Evolutionary conservation across 2,113 vertebrate species (phyloP).

Genomic region (Nothoprocta perdicaria): DNA sequence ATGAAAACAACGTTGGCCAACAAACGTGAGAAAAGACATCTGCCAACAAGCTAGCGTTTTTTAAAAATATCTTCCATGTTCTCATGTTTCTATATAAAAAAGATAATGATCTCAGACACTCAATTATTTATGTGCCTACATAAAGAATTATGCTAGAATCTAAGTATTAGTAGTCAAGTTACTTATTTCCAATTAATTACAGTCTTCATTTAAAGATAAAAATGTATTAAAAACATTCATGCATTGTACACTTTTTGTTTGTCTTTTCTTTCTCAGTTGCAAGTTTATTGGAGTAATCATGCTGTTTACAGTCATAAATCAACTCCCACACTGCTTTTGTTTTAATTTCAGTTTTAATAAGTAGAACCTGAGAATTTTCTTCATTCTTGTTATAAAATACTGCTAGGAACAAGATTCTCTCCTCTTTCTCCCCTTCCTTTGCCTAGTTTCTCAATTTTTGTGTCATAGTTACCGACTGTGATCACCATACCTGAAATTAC

Average conservation of each 20-base stretch:
- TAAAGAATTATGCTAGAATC: background rate
- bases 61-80: background rate
- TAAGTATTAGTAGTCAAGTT: background rate
- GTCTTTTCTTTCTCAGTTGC: background rate
- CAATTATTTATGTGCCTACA: background rate
- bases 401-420: background rate
- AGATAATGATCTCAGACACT: background rate
- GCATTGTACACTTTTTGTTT: background rate
- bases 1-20: background rate
- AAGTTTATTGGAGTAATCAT: background rate
- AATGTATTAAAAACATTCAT: background rate
- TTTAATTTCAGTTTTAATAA: background rate
- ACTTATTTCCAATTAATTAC: background rate
- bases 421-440: background rate
- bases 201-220: background rate
- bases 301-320: background rate
- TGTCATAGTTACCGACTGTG: fast-evolving
- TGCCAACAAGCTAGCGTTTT: background rate
- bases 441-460: background rate
- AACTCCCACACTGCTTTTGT: background rate
- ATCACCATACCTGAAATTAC: background rate
- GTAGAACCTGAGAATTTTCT: background rate
- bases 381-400: background rate
- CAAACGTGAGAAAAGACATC: background rate
- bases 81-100: background rate